Evolutionary conservation across 1,140 invertebrate species (phyloP), one percentile per base, ranked within the genome.

Genomic region (Agraylea sexmaculata): DNA sequence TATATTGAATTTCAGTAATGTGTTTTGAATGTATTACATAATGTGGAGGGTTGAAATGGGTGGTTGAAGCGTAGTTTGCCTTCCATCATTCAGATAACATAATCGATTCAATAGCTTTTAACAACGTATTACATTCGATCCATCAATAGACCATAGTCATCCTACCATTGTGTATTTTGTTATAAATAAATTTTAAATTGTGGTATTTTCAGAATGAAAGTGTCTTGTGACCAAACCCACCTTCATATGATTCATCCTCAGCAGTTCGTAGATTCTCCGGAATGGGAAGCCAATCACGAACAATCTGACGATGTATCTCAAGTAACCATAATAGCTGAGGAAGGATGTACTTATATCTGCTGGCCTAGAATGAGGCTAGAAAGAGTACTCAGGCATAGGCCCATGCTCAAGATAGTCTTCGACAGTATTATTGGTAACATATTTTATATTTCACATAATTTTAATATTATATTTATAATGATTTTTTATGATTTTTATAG

Each of bases 261-360:
- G 59, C 83, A 90, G 58, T 88, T 89, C 54, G 74, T 89, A 15
- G 85, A 88, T 60, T 87, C 84, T 6, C 83, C 84, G 0, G 86
- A 90, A 64, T 89, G 83, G 80, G 83, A 87, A 52, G 78, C 81
- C 6, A 79, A 75, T 52, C 71, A 78, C 39, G 73, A 81, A 51
- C 78, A 77, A 55, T 75, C 75, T 28, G 77, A 83, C 51, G 75
- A 81, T 52, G 71, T 80, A 51, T 87, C 83, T 60, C 84, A 89
- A 73, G 84, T 88, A 51, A 83, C 80, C 25, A 80, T 89, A 47
- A 70, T 77, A 16, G 83, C 83, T 6, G 80, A 82, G 54, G 83
- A 87, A 55, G 74, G 75, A 35, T 77, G 79, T 58, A 71, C 75
- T 29, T 81, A 83, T 46, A 66, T 89, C 33, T 83, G 80, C 49